Evolutionary conservation across 2,888 invertebrate species (phyloP).

Genomic region (Philereme transversata): DNA sequence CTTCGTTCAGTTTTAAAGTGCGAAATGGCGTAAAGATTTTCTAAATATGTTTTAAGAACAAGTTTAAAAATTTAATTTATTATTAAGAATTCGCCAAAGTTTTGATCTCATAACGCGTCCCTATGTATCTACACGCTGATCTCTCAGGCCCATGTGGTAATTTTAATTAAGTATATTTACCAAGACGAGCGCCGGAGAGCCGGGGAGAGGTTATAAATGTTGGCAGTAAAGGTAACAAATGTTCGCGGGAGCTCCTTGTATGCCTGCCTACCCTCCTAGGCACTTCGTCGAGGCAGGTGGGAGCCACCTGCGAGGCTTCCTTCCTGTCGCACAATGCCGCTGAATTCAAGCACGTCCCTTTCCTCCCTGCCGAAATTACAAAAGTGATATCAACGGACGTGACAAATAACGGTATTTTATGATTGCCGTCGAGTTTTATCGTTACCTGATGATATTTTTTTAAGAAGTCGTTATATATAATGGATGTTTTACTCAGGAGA

Average conservation of each 20-base stretch:
- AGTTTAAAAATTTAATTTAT: slow-evolving; percentile 33
- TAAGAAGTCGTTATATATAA: slow-evolving; percentile 12
- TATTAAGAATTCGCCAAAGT: slow-evolving; percentile 51
- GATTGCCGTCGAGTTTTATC: slow-evolving; percentile 37
- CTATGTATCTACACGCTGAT: slow-evolving; percentile 56
- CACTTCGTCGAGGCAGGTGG: slow-evolving; percentile 55
- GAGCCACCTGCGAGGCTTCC: slow-evolving; percentile 66
- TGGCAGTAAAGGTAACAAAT: slow-evolving; percentile 74
- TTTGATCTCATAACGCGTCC: slow-evolving; percentile 59
- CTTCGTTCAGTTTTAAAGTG: background rate
- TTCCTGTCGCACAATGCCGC: slow-evolving; percentile 57
- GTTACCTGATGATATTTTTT: slow-evolving; percentile 29
- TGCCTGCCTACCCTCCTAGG: slow-evolving; percentile 34
- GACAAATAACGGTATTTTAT: slow-evolving; percentile 43
- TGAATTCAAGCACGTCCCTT: slow-evolving; percentile 49
- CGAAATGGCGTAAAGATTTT: background rate
- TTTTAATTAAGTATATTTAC: slow-evolving; percentile 81
- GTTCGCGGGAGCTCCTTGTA: slow-evolving; percentile 47
- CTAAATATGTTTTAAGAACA: slow-evolving; percentile 7
- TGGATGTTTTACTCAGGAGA: slow-evolving; percentile 12
- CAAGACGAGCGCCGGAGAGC: slow-evolving; percentile 60
- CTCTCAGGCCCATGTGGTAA: slow-evolving; percentile 68
- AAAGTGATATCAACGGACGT: slow-evolving; percentile 42
- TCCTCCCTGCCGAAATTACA: slow-evolving; percentile 43
- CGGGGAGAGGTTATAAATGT: slow-evolving; percentile 68